These are phyloP conservation scores for Andrena chrysosceles DNA, from an alignment of 2,888 invertebrate species.

Conservation along the genomic window DNA sequence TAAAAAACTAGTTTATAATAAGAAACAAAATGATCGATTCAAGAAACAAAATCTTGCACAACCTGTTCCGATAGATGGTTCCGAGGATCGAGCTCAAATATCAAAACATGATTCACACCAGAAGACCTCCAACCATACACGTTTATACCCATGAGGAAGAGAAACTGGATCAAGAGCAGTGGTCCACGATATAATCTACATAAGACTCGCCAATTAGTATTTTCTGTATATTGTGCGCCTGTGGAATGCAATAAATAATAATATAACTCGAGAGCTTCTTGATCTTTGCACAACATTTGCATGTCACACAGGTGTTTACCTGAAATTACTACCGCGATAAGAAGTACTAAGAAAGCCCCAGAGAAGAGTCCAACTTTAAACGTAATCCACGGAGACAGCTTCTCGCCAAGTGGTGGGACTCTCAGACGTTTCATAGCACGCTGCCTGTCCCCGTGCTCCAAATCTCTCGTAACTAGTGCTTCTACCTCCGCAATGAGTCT, in stretches of 20 bases:
- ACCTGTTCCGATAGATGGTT: slow-evolving; percentile 96
- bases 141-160: slow-evolving; percentile 97
- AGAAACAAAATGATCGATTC: too few species aligned
- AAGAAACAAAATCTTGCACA: slow-evolving; percentile 3
- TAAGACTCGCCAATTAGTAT: slow-evolving; percentile 88
- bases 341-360: slow-evolving; percentile 92
- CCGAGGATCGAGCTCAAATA: slow-evolving; percentile 98
- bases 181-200: slow-evolving; percentile 97
- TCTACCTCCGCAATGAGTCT: slow-evolving; percentile 93
- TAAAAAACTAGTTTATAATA: too few species aligned
- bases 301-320: slow-evolving; percentile 83
- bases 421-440: slow-evolving; percentile 95
- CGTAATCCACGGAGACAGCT: slow-evolving; percentile 93
- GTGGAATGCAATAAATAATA: neutral
- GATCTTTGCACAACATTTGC: neutral
- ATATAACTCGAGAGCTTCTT: neutral
- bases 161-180: slow-evolving; percentile 95
- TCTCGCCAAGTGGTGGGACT: slow-evolving; percentile 94
- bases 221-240: slow-evolving; percentile 66
- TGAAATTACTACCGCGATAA: slow-evolving; percentile 90
- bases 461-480: slow-evolving; percentile 88
- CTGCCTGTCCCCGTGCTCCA: slow-evolving; percentile 92
- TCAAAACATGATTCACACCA: slow-evolving; percentile 98
- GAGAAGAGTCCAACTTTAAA: slow-evolving; percentile 94
- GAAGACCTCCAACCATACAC: slow-evolving; percentile 99